Percentiles rank a stretch among this genome's conserved stretches.
These are phyloP conservation scores for Eupithecia exiguata DNA, from an alignment of 2,888 invertebrate species.

Conservation along the genomic window DNA sequence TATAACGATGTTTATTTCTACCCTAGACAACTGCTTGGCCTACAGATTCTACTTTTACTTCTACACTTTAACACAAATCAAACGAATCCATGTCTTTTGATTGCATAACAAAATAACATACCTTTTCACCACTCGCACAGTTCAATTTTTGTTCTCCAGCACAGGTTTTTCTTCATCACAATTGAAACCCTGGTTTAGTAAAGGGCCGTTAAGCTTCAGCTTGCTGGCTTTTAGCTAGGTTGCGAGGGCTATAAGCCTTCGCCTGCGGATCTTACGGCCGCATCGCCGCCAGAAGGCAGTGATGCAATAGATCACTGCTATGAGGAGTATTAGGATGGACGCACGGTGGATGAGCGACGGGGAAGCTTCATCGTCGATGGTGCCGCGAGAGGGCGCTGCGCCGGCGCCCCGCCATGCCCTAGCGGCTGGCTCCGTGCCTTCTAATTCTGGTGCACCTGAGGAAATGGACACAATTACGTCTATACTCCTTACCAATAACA, in stretches of 20 bases:
- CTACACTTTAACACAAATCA: neutral
- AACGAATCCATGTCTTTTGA: neutral
- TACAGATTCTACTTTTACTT: neutral
- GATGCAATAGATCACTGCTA: conserved; percentile 58
- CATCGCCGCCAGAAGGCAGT: conserved; percentile 66
- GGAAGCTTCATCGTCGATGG: conserved; percentile 45
- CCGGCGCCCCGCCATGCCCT: conserved; percentile 84
- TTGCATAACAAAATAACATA: neutral
- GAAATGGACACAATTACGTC: neutral
- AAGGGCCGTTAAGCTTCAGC: neutral
- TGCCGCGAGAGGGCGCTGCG: conserved; percentile 64
- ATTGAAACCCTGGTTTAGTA: neutral
- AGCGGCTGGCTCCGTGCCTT: conserved; percentile 79
- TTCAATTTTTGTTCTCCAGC: neutral
- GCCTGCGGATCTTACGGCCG: conserved; percentile 66
- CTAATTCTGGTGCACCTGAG: conserved; percentile 61
- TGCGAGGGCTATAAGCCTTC: conserved; percentile 68
- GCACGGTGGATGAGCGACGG: conserved; percentile 56
- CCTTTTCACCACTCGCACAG: neutral
- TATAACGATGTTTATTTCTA: neutral
- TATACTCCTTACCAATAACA: too few species aligned
- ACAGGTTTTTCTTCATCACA: neutral
- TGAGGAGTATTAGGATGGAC: conserved; percentile 56
- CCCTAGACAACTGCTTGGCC: neutral
- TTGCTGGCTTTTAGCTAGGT: conserved; percentile 55